phyloP scores from a whole-genome alignment of 2,888 invertebrate genomes.

The Clivina fossor region DNA sequence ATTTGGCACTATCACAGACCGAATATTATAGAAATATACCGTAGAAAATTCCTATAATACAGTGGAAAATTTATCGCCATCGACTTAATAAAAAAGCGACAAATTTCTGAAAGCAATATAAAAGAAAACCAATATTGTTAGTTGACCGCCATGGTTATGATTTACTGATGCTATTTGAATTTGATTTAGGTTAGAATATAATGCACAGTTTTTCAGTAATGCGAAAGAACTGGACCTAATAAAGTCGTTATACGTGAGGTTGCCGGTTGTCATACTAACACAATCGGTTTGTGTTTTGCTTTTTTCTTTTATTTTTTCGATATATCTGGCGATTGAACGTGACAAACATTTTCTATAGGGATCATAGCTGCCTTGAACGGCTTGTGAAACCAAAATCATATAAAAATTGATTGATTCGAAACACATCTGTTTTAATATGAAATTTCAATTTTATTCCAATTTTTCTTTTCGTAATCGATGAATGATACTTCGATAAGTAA shows the following conservation, averaged over 20 bases:
- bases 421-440: too few relatives aligned
- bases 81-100: constrained; percentile 5
- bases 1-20: too few relatives aligned
- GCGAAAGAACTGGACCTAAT: constrained; percentile 11
- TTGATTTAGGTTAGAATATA: constrained; percentile 8
- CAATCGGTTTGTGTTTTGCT: neutral
- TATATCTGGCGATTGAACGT: neutral
- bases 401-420: too few relatives aligned
- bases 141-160: neutral
- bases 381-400: too few relatives aligned
- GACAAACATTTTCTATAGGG: neutral
- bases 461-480: too few relatives aligned
- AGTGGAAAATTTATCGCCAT: too few relatives aligned
- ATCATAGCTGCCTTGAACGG: too few relatives aligned
- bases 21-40: too few relatives aligned
- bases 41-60: too few relatives aligned
- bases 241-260: constrained; percentile 2
- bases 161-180: constrained; percentile 10
- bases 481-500: too few relatives aligned
- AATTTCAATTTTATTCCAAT: too few relatives aligned
- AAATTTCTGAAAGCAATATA: constrained; percentile 2
- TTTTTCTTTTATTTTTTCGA: constrained; percentile 2
- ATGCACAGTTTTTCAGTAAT: neutral
- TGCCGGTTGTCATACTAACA: neutral
- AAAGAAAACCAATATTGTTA: constrained; percentile 17